A percentile compares a stretch with the other conserved stretches of the same genome.
Conservation (phyloP, 2,797 vertebrate species). For the Melanotaenia boesemani region DNA sequence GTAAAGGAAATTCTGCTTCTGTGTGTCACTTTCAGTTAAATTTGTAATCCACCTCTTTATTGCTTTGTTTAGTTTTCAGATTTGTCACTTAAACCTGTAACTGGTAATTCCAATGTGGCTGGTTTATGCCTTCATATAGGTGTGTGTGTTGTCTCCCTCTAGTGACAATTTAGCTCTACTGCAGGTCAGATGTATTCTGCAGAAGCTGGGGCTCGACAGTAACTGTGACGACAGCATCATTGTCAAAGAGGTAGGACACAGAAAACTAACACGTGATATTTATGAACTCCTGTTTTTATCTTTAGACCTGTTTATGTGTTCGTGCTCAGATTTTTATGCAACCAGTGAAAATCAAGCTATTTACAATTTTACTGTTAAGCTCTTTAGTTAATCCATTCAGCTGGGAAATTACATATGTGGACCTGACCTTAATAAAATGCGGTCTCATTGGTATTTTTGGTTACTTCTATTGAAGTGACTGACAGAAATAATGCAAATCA, state of each 20-base stretch:
- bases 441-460: too few species aligned
- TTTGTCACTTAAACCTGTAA: neutral
- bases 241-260: conserved; percentile 87
- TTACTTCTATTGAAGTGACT: too few species aligned
- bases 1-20: conserved; percentile 64
- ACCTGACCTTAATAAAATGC: too few species aligned
- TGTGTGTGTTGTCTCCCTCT: conserved; percentile 46
- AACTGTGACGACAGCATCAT: conserved; percentile 96
- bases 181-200: conserved; percentile 92
- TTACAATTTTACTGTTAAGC: neutral
- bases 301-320: neutral
- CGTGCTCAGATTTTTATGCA: neutral
- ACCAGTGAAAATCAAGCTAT: neutral
- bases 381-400: neutral
- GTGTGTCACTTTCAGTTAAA: neutral
- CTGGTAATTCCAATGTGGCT: neutral
- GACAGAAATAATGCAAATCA: too few species aligned
- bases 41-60: neutral
- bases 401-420: too few species aligned
- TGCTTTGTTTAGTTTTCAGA: neutral
- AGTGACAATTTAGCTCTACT: conserved; percentile 94
- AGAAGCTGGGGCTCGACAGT: conserved; percentile 92
- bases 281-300: neutral
- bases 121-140: neutral
- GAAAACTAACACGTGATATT: neutral